phyloP scores from a whole-genome alignment of 2,888 invertebrate genomes.

The Tortricodes alternella region DNA sequence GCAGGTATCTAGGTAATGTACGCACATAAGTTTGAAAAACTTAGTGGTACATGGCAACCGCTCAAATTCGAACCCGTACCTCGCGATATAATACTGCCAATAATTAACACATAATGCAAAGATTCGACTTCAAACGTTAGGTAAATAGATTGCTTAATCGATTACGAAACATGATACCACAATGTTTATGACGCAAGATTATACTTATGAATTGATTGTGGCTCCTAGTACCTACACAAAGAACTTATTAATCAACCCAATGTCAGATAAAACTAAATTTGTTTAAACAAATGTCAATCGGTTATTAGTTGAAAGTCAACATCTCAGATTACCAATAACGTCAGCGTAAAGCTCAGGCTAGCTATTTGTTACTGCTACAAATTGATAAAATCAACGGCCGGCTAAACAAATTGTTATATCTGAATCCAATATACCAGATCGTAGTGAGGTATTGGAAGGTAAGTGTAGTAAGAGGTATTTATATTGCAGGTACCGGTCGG shows the following conservation, averaged over 20 bases:
- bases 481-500: constrained; percentile 65
- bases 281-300: constrained; percentile 30
- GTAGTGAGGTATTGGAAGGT: neutral
- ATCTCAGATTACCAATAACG: constrained; percentile 25
- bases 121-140: constrained; percentile 17
- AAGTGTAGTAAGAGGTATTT: neutral
- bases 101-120: constrained; percentile 12
- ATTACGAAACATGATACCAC: constrained; percentile 30
- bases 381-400: constrained; percentile 6
- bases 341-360: constrained; percentile 13
- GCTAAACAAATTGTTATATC: constrained; percentile 6
- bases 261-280: constrained; percentile 24
- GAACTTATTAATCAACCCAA: constrained; percentile 29
- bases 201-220: constrained; percentile 26
- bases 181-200: constrained; percentile 30
- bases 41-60: too few relatives aligned
- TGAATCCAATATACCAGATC: neutral
- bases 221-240: constrained; percentile 21
- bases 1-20: too few relatives aligned
- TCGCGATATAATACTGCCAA: too few relatives aligned
- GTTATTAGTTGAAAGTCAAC: constrained; percentile 30
- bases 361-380: constrained; percentile 13
- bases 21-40: too few relatives aligned
- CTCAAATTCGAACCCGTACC: too few relatives aligned
- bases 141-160: constrained; percentile 30